Conservation (phyloP, 2,113 vertebrate genomes). For the Pogonocichla stellata region DNA sequence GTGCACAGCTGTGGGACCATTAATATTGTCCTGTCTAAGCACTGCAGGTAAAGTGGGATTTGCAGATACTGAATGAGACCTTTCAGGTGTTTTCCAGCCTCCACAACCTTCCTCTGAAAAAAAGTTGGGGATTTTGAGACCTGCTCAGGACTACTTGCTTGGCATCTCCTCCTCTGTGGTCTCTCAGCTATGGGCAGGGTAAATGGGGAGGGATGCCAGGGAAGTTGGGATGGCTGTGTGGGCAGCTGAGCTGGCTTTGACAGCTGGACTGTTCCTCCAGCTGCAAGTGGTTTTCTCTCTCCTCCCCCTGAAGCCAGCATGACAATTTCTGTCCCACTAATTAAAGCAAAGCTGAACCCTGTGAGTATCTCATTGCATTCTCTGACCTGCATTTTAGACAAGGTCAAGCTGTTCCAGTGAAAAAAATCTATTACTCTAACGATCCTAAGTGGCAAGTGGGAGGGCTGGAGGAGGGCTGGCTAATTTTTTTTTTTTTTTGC, state of each 20-base stretch:
- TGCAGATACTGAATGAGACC: not conserved
- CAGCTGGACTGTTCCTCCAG: accelerated
- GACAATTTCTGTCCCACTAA: not conserved
- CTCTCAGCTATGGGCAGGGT: not conserved
- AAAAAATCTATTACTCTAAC: not conserved
- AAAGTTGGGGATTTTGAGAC: not conserved
- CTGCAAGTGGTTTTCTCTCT: not conserved
- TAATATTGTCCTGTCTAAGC: not conserved
- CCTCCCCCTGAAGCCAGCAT: not conserved
- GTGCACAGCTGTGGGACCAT: not conserved
- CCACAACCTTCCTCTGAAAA: not conserved
- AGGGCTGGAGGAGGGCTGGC: not conserved
- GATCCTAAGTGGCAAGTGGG: not conserved
- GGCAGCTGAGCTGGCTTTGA: not conserved
- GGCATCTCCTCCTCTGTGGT: not conserved
- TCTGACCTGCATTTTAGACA: not conserved
- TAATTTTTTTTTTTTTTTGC: not conserved
- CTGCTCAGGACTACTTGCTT: not conserved
- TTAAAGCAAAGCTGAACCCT: not conserved
- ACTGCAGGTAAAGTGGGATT: not conserved
- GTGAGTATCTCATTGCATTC: not conserved
- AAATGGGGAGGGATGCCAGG: not conserved
- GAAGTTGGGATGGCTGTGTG: not conserved
- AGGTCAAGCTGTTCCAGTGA: not conserved
- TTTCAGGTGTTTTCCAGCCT: not conserved